These are phyloP conservation scores for Alligator mississippiensis DNA, from an alignment of 2,113 vertebrate genomes.

Conservation along the genomic window DNA sequence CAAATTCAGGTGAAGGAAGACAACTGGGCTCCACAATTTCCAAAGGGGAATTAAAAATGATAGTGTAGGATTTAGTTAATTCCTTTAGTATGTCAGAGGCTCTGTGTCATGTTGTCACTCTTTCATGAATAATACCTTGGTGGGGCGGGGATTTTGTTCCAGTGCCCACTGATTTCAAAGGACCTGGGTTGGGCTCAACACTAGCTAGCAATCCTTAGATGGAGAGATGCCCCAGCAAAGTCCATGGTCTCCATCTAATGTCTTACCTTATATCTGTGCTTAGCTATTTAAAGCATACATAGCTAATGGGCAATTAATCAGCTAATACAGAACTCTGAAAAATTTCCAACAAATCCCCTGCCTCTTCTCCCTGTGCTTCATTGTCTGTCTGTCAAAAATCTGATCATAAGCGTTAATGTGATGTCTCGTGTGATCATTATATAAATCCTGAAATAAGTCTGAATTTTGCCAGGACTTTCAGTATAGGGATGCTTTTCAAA, in stretches of 20 bases:
- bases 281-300: not conserved
- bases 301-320: not conserved
- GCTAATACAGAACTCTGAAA: not conserved
- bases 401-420: not conserved
- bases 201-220: not conserved
- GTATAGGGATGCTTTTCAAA: not conserved
- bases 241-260: not conserved
- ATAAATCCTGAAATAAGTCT: not conserved
- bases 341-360: not conserved
- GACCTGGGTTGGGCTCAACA: not conserved
- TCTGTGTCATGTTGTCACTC: not conserved
- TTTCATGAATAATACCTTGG: not conserved
- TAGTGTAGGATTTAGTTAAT: fast-evolving
- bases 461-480: not conserved
- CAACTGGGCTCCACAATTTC: not conserved
- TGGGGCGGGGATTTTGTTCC: not conserved
- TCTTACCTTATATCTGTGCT: not conserved
- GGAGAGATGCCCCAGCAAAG: not conserved
- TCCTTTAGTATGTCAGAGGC: not conserved
- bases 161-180: not conserved
- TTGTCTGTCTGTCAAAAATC: not conserved
- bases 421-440: not conserved
- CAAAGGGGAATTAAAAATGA: not conserved
- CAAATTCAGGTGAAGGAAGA: not conserved
- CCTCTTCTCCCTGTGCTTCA: not conserved